Evolutionary conservation across 2,888 invertebrate species (phyloP).

Genomic region (Mactromeris polynyma): DNA sequence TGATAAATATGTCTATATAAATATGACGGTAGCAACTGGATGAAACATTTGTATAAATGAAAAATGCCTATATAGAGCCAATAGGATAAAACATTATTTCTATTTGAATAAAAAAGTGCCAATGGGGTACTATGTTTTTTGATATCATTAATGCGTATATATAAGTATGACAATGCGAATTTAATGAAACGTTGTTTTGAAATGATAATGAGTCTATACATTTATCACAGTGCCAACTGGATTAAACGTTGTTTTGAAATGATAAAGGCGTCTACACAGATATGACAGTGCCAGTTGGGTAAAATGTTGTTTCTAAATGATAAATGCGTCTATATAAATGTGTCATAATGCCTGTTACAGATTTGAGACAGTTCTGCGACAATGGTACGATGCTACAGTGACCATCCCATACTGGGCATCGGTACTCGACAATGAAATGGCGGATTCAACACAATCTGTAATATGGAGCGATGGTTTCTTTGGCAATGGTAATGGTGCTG

Average conservation of each 20-base stretch:
- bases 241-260: not conserved
- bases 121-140: too few species aligned
- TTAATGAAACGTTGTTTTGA: not conserved
- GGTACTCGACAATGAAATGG: constrained; percentile 70
- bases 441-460: constrained; percentile 67
- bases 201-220: not conserved
- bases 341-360: constrained; percentile 49
- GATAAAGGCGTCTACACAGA: too few species aligned
- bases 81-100: too few species aligned
- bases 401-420: constrained; percentile 79
- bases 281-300: too few species aligned
- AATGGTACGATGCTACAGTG: constrained; percentile 65
- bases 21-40: too few species aligned
- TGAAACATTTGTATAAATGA: too few species aligned
- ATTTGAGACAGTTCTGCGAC: constrained; percentile 75
- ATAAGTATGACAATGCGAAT: not conserved
- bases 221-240: not conserved
- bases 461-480: constrained; percentile 73
- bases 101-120: too few species aligned
- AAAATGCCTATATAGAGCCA: too few species aligned
- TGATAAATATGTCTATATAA: too few species aligned
- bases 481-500: constrained; percentile 69
- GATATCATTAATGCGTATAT: not conserved
- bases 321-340: too few species aligned
- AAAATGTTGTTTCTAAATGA: too few species aligned